Base-by-base conservation (phyloP, 2,888 invertebrate species). In the Zele albiditarsus region DNA sequence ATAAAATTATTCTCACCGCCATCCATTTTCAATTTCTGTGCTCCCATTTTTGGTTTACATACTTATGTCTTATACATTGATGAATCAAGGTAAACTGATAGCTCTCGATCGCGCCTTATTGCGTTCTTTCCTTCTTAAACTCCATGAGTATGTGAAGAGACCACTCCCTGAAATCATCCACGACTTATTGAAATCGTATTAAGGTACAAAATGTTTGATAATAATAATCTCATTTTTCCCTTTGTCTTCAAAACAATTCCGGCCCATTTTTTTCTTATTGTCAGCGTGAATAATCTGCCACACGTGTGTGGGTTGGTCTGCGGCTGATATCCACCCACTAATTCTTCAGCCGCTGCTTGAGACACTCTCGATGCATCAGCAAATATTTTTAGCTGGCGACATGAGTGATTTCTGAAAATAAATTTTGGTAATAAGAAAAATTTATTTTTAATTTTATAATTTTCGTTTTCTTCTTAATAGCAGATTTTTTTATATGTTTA, bases 61-160 rank as follows among this genome's bases (percentile, higher is more conserved):
- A 53, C 20, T 53, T 53, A 20, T 33, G 33, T 63, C 16, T 63
- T 20, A 38, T 63, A 16, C 63, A 63, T 63, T 31, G 28, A 31
- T 38, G 23, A 70, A 58, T 70, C 70, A 70, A 70, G 70, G 70
- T 42, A 69, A 62, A 74, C 68, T 69, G 53, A 74, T 74, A 70
- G 16, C 42, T 42, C 60, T 62, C 62, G 31, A 73, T 63, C 53
- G 16, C 33, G 69, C 68, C 63, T 60, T 62, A 74, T 63, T 60
- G 28, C 60, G 23, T 31, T 27, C 1, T 20, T 38, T 25, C n/a
- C 58, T 57, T 57, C 38, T 33, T 33, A 23, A 31, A 73, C 27
- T 58, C 25, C 27, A 58, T 73, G 66, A 38, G 25, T 2, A 10
- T 31, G 28, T 10, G 27, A 28, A 16, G 23, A 2, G 33, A 57